A percentile compares a stretch with the other conserved stretches of the same genome.
Evolutionary conservation across 2,888 invertebrate genomes (phyloP).

Genomic region (Galeruca laticollis): DNA sequence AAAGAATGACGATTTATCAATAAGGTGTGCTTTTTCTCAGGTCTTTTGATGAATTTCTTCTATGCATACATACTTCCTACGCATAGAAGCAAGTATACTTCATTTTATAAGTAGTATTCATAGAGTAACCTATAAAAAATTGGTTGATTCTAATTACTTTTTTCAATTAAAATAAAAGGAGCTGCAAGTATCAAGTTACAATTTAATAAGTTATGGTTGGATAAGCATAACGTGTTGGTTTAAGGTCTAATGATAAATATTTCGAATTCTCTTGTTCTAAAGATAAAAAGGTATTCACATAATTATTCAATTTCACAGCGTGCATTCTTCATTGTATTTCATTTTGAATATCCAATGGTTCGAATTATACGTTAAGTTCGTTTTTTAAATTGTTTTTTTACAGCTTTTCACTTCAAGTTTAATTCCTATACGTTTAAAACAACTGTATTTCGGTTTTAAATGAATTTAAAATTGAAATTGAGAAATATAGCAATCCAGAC

Average conservation of each 20-base stretch:
- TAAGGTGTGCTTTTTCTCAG: no score
- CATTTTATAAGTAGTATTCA: background rate
- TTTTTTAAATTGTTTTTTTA: background rate
- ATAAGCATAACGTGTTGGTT: conserved; percentile 7
- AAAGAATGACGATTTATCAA: no score
- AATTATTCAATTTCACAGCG: conserved; percentile 16
- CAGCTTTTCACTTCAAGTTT: background rate
- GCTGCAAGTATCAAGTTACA: background rate
- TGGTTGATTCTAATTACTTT: background rate
- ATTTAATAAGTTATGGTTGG: conserved; percentile 12
- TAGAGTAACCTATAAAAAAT: background rate
- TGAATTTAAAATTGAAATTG: conserved; percentile 1
- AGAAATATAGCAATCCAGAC: no score
- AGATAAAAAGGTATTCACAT: conserved; percentile 13
- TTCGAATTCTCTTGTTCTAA: conserved; percentile 1
- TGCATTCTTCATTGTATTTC: background rate
- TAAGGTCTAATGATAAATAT: conserved; percentile 2
- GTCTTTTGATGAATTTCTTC: no score
- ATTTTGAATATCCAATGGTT: background rate
- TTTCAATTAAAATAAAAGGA: background rate
- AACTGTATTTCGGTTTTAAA: background rate
- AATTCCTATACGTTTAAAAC: background rate
- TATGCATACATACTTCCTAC: no score
- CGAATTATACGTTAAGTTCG: background rate
- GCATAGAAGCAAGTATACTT: no score